Conservation (phyloP, 2,113 vertebrate species). For the Arizona elegans region DNA sequence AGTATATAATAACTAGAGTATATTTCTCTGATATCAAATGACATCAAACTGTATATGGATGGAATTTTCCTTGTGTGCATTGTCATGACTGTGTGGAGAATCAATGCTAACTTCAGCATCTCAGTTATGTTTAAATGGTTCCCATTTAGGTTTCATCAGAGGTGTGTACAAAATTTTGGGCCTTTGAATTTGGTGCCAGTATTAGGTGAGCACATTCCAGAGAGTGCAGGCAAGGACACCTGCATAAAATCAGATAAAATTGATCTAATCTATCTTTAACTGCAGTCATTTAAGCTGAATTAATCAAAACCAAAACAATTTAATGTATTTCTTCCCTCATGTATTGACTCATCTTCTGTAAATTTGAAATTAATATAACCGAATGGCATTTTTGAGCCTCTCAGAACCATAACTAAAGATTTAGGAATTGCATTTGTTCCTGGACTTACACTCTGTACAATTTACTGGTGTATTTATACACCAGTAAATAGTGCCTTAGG, state of each 20-base stretch:
- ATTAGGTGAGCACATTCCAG: background rate
- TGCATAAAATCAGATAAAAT: background rate
- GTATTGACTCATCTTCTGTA: background rate
- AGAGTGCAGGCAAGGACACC: background rate
- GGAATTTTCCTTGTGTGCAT: background rate
- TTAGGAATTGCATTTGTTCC: background rate
- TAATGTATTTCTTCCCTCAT: background rate
- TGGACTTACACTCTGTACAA: background rate
- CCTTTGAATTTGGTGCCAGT: background rate
- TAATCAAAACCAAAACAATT: background rate
- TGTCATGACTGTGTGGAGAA: background rate
- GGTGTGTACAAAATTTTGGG: background rate
- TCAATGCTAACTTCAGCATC: background rate
- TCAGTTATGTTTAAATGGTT: background rate
- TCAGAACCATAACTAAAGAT: background rate
- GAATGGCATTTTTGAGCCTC: background rate
- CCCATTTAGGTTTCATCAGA: background rate
- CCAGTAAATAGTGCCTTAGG: background rate
- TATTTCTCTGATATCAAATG: background rate
- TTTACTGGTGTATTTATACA: no score
- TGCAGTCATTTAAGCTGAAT: background rate
- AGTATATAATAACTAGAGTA: background rate
- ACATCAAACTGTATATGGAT: background rate
- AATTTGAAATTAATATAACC: background rate
- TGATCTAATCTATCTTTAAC: background rate